Base-by-base conservation (phyloP, 2,113 vertebrate species). In the Marcusenius ussheri region DNA sequence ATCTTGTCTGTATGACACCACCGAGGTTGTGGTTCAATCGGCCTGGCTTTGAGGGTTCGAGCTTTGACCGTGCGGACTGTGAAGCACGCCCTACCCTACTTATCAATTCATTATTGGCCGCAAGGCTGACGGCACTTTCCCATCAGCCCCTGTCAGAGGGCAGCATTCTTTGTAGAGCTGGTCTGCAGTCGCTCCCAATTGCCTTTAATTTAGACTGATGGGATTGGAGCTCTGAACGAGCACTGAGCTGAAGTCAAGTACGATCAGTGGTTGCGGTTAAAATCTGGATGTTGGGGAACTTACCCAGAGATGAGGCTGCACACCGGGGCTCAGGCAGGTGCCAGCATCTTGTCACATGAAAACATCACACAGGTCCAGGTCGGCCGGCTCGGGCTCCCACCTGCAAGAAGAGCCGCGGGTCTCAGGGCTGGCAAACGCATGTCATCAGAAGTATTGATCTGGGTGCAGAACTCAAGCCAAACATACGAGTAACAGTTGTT, bases 221-320 rank as follows among this genome's bases (percentile, higher is more conserved):
- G 50, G 53, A 46, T 1, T 45, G 35, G 3, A 42, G 31, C 35
- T 45, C 80, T 21, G 80, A 46, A 84, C 5, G 0, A 51, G 27
- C 31, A 46, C 39, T 46, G 13, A 19, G 31, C 31, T 10, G 31
- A 77, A 77, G 31, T 35, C 2, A 35, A 39, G 62, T 70, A 70
- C 0, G 1, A 70, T 70, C 11, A 70, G 62, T 3, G 0, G 74
- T 80, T 42, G 19, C 2, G 13, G 74, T 35, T 19, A 17, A 77
- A 77, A 77, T 15, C 17, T 62, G 31, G 39, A 15, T 42, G 5
- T 47, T 15, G 21, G 10, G 24, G 6, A 51, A 96, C 97, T 96
- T 94, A 99, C 98, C 96, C 94, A 95, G 93, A 96, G 95, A 90
- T 92, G 94, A 97, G 96, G 96, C 94, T 95, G 91, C 92, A 93